Evolutionary conservation across 64 coral and sea anemone genomes (phyloP).

Genomic region (Trachythela sp.): DNA sequence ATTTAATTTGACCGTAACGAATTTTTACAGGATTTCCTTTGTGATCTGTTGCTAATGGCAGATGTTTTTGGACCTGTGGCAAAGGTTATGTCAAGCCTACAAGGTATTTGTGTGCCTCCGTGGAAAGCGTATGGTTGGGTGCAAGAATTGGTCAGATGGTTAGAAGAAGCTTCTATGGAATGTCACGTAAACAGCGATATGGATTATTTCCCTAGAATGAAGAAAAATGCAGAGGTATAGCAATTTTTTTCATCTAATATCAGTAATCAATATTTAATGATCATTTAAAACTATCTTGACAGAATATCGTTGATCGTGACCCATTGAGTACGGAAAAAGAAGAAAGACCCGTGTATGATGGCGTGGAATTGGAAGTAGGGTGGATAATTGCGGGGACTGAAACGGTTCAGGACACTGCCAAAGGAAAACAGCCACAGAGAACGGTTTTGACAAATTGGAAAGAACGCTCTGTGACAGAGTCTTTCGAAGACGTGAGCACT

Average conservation of each 20-base stretch:
- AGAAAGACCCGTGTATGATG: not conserved
- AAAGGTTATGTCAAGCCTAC: not conserved
- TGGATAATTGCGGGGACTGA: not conserved
- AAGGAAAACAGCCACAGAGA: not conserved
- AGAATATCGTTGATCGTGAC: not conserved
- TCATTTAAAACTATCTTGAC: not conserved
- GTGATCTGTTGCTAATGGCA: not conserved
- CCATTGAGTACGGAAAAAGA: not conserved
- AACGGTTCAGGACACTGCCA: not conserved
- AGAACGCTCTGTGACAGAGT: not conserved
- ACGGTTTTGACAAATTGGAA: not conserved
- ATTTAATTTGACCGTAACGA: not conserved
- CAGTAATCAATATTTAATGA: not conserved
- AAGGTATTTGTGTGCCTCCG: not conserved
- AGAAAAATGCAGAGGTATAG: not conserved
- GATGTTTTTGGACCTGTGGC: not conserved
- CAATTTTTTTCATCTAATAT: not conserved
- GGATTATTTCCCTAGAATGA: not conserved
- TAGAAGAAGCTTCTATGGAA: not conserved
- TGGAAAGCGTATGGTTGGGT: slow-evolving; percentile 14
- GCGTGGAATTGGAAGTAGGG: not conserved
- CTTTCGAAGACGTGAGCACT: not conserved
- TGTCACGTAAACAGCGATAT: not conserved
- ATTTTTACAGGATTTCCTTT: not conserved
- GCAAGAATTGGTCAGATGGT: not conserved